Base-by-base conservation (phyloP, 2,888 invertebrate species). In the Thymelicus sylvestris region DNA sequence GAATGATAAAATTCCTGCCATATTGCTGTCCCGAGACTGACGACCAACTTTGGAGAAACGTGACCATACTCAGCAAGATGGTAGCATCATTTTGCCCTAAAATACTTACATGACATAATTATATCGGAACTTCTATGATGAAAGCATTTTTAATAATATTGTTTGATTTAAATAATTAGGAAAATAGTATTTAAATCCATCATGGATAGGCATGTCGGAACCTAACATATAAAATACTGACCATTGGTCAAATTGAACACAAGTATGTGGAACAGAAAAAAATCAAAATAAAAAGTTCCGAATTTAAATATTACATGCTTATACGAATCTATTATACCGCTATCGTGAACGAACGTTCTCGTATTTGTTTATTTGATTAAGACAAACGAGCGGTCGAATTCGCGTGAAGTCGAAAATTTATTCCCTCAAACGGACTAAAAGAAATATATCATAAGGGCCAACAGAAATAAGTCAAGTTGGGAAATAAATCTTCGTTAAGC, bases 401-500 rank as follows among this genome's bases (percentile, higher is more conserved):
- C 55, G 39, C 38, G 57, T 39, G 24, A 57, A 57, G 64, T n/a
- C 47, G 12, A 60, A 60, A 65, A 70, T 60, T 60, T 59, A 73
- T 74, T 66, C 59, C 72, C 63, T 63, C 63, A 62, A 72, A 74
- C 55, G 73, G 71, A 74, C 62, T 0, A 73, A 74, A 70, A 72
- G 66, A 75, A 74, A 77, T 80, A 78, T 79, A 80, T 81, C 79
- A 80, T 79, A 78, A 74, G 76, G 71, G 76, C 75, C 75, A 74
- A 75, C 71, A 77, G 74, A 77, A 81, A 80, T 77, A 79, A 80
- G 79, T 78, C 78, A 78, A 80, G 79, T 76, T 76, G 75, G 73
- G 76, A 74, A 78, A 83, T 82, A 83, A 82, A 82, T 83, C 83
- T 81, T 81, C 78, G 80, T 83, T 82, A 82, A 80, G 80, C 80